phyloP scores from a whole-genome alignment of 2,888 invertebrate species.

The Embidobia sp. region DNA sequence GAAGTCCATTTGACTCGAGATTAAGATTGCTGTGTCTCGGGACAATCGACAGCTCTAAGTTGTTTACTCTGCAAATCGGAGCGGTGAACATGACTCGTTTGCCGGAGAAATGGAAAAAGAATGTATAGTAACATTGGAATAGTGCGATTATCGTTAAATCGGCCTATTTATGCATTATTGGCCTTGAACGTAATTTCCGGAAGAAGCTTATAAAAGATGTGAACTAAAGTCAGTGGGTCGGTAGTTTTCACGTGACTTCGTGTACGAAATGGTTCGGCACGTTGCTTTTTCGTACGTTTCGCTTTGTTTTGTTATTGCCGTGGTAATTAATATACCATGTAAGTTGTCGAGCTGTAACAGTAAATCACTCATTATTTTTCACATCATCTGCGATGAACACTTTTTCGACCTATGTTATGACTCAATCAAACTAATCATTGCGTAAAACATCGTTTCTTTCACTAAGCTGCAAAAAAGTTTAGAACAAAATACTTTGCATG shows the following conservation, averaged over 20 bases:
- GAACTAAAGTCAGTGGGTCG: slow-evolving; percentile 49
- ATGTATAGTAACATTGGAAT: slow-evolving; percentile 44
- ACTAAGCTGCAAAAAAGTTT: too few relatives aligned
- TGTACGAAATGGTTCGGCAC: slow-evolving; percentile 57
- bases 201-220: slow-evolving; percentile 66
- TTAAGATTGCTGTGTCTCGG: too few relatives aligned
- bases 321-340: slow-evolving; percentile 59
- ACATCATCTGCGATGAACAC: slow-evolving; percentile 1
- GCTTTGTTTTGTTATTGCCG: slow-evolving; percentile 47
- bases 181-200: slow-evolving; percentile 65
- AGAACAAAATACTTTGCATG: too few relatives aligned
- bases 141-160: slow-evolving; percentile 58
- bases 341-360: slow-evolving; percentile 44
- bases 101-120: slow-evolving; percentile 28
- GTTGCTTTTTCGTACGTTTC: slow-evolving; percentile 29
- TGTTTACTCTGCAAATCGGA: too few relatives aligned
- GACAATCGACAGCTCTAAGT: too few relatives aligned
- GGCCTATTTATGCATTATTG: slow-evolving; percentile 63
- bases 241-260: slow-evolving; percentile 63
- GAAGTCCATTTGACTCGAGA: too few relatives aligned
- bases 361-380: slow-evolving; percentile 22
- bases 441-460: too few relatives aligned
- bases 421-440: slow-evolving; percentile 10
- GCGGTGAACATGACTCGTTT: too few relatives aligned
- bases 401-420: slow-evolving; percentile 11